Evolutionary conservation across 2,888 invertebrate genomes (phyloP).

Genomic region (Cheilosia vulpina): DNA sequence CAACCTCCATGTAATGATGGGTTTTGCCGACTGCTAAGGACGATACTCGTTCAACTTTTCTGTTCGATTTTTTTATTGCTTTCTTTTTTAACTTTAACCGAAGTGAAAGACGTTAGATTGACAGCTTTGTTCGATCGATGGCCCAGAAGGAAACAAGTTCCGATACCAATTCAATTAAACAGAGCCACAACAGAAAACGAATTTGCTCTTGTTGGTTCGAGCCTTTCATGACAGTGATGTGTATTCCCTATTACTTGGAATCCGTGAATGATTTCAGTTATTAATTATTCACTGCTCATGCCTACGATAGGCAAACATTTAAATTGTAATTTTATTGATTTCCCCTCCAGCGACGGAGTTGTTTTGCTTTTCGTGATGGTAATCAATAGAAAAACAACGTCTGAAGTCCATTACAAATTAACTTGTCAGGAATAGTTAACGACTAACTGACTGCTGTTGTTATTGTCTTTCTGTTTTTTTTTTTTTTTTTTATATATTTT

Average conservation of each 20-base stretch:
- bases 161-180: slow-evolving; percentile 61
- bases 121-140: slow-evolving; percentile 42
- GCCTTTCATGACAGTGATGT: slow-evolving; percentile 23
- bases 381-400: slow-evolving; percentile 46
- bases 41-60: slow-evolving; percentile 27
- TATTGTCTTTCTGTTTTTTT: background rate
- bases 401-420: slow-evolving; percentile 30
- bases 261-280: slow-evolving; percentile 55
- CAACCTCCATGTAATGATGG: slow-evolving; percentile 4
- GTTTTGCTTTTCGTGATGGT: slow-evolving; percentile 6
- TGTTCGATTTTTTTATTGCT: slow-evolving; percentile 21
- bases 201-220: slow-evolving; percentile 3
- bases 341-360: slow-evolving; percentile 12
- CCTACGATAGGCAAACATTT: slow-evolving; percentile 67
- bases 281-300: slow-evolving; percentile 66
- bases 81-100: slow-evolving; percentile 45
- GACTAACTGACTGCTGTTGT: slow-evolving; percentile 2
- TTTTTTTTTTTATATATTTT: background rate
- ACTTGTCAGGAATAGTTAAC: slow-evolving; percentile 21
- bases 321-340: slow-evolving; percentile 75
- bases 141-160: slow-evolving; percentile 33
- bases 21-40: slow-evolving; percentile 17
- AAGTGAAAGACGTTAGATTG: slow-evolving; percentile 53
- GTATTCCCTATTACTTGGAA: slow-evolving; percentile 42
- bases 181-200: slow-evolving; percentile 26